phyloP scores from a whole-genome alignment of 2,113 vertebrate species.

The Silurus glanis region DNA sequence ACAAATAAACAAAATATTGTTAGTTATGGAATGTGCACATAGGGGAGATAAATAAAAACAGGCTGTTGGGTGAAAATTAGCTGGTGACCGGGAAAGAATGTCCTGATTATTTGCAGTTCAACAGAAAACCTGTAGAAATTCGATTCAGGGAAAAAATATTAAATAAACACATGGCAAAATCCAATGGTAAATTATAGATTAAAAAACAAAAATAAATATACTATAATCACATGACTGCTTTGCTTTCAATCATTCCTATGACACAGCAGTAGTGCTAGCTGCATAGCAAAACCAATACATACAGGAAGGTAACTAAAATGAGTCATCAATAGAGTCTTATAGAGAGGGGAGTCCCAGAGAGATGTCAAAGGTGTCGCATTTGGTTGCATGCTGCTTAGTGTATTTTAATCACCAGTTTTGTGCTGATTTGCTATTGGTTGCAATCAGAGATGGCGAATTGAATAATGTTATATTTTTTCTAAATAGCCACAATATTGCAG shows the following conservation, averaged over 20 bases:
- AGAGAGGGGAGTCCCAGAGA: slow-evolving; percentile 1
- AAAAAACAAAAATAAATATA: not conserved
- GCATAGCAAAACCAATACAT: slow-evolving; percentile 18
- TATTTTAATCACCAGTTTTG: not conserved
- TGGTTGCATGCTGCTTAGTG: not conserved
- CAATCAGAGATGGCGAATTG: not conserved
- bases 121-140: not conserved
- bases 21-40: too few species aligned
- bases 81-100: not conserved
- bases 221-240: not conserved
- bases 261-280: slow-evolving; percentile 5
- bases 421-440: slow-evolving; percentile 3
- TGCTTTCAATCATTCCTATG: not conserved
- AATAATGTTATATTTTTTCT: too few species aligned
- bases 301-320: not conserved
- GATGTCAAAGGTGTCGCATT: not conserved
- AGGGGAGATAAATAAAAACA: not conserved
- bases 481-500: not conserved
- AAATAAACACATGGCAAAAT: not conserved
- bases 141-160: too few species aligned
- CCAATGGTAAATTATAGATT: not conserved
- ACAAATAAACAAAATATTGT: too few species aligned
- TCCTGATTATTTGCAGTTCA: not conserved
- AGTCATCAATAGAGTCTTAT: slow-evolving; percentile 2
- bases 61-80: not conserved